A percentile compares a stretch with the other conserved stretches of the same genome.
phyloP scores from a whole-genome alignment of 2,113 vertebrate genomes.

The Poeciliopsis prolifica region DNA sequence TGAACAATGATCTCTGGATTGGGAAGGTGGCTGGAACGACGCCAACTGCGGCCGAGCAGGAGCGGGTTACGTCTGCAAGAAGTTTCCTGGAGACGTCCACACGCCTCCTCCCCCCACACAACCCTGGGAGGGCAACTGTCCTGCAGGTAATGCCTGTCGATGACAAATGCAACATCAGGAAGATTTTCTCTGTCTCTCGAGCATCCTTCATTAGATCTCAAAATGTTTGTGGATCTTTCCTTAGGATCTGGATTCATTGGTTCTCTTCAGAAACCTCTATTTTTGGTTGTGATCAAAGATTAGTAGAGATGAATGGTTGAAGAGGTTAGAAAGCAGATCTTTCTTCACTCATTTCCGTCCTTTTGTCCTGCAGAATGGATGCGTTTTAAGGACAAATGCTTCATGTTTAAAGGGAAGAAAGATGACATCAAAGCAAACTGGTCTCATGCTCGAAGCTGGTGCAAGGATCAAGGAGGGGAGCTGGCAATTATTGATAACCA shows the following conservation, averaged over 20 bases:
- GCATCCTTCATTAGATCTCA: neutral
- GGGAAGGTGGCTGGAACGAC: conserved; percentile 80
- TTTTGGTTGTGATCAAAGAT: too few relatives aligned
- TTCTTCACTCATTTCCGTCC: neutral
- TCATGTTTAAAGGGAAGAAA: conserved; percentile 77
- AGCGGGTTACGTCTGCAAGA: conserved; percentile 82
- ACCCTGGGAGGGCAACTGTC: conserved; percentile 81
- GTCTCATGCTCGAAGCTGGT: conserved; percentile 72
- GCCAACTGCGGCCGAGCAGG: conserved; percentile 76
- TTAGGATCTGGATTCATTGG: too few relatives aligned
- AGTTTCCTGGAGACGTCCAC: conserved; percentile 69
- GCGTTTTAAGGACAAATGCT: conserved; percentile 79
- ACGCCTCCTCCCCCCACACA: conserved; percentile 79
- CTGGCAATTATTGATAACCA: conserved; percentile 78
- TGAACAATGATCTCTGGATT: neutral
- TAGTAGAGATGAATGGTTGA: neutral
- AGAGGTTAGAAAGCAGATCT: neutral
- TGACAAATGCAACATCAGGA: neutral
- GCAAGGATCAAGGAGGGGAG: conserved; percentile 65
- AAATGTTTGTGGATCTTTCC: neutral
- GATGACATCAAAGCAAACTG: conserved; percentile 71
- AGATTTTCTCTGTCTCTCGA: neutral
- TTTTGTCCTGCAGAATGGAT: conserved; percentile 71
- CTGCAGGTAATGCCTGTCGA: conserved; percentile 60
- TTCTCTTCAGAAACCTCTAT: too few relatives aligned